Base-by-base conservation (phyloP, 2,888 invertebrate species). In the Pseudococcus viburni region DNA sequence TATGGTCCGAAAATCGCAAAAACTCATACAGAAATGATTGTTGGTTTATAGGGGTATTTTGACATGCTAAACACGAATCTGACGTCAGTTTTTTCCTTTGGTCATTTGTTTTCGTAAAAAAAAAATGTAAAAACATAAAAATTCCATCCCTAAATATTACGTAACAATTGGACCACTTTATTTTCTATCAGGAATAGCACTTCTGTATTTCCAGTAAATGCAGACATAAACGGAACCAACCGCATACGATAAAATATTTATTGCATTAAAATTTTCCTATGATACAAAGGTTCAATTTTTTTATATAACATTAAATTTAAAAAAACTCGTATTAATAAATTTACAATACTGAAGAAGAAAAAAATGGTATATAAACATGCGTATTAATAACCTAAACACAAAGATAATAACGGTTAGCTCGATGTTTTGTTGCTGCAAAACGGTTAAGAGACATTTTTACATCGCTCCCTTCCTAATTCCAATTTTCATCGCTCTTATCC, bases 301-400 rank as follows among this genome's bases (percentile, higher is more conserved):
- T 73, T 73, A 64, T 22, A 33, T 73, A 73, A 73, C 73, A 73
- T 73, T 73, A 73, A 73, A 73, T 26, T 64, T 64, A 64, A 64
- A 64, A 33, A 73, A 73, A 73, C 0, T 33, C 73, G 73, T 73
- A 73, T 73, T 73, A 73, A 73, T 73, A 73, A 73, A 64, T 73
- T 4, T 73, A 73, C 73, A 73, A 73, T 73, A 73, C 26, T 73
- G 33, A 73, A 73, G 17, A 73, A 73, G 73, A 73, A 33, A 73
- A 83, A 83, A 83, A 83, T 83, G 80, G 80, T 83, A 83, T 46
- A 46, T 83, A 83, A 83, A 83, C 80, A 83, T 83, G 80, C 80
- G 80, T 83, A 83, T 83, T 83, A 83, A 83, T 83, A 83, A 83
- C 46, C 80, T 83, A 83, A 33, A 73, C 73, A 73, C 73, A 33